Percentiles rank a stretch among this genome's conserved stretches.
Evolutionary conservation across 2,888 invertebrate species (phyloP).

Genomic region (Idaea biselata): DNA sequence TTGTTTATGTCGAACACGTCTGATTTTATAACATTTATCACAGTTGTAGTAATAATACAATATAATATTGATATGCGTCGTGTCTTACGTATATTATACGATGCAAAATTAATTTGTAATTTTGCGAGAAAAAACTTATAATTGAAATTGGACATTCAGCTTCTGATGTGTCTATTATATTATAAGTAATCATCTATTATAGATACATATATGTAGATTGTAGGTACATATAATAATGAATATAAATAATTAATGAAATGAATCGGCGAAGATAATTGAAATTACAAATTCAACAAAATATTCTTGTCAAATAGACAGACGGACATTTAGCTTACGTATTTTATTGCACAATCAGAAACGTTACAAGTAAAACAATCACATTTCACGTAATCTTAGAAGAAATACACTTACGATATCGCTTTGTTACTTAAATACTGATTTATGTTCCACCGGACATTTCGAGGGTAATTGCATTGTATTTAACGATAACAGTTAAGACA

Average conservation of each 20-base stretch:
- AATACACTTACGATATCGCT: constrained; percentile 1
- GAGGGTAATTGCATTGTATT: constrained; percentile 64
- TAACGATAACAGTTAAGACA: constrained; percentile 55
- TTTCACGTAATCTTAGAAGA: constrained; percentile 20
- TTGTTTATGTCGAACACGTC: constrained; percentile 28
- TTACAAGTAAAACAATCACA: constrained; percentile 3
- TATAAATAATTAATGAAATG: too few species aligned
- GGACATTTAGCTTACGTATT: background rate
- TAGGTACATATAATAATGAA: too few species aligned
- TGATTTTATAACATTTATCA: constrained; percentile 27
- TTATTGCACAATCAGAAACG: background rate
- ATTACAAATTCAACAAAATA: too few species aligned
- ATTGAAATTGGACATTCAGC: too few species aligned
- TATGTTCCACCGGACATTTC: constrained; percentile 56
- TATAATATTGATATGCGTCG: constrained; percentile 6
- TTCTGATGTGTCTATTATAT: too few species aligned
- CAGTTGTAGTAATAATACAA: constrained; percentile 9
- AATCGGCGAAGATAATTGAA: too few species aligned
- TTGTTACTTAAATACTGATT: constrained; percentile 38
- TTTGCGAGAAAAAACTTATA: background rate
- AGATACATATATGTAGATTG: too few species aligned
- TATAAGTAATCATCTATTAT: too few species aligned
- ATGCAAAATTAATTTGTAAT: background rate
- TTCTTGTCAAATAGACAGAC: too few species aligned
- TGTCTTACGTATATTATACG: constrained; percentile 5